A percentile compares a stretch with the other conserved stretches of the same genome.
These are phyloP conservation scores for Nibea albiflora DNA, from an alignment of 2,113 vertebrate species.

Conservation along the genomic window DNA sequence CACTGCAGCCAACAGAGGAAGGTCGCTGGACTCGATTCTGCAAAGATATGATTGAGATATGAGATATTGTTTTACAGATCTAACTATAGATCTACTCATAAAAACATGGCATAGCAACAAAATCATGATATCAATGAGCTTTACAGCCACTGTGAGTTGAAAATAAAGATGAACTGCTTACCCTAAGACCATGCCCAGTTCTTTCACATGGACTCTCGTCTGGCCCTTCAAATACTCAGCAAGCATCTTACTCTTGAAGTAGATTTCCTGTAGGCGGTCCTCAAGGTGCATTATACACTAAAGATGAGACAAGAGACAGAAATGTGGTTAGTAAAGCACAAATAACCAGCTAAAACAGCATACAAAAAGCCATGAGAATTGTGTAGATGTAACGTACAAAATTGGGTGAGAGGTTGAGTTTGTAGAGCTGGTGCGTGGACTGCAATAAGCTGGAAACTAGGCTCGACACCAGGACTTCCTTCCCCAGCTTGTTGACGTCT, in stretches of 20 bases:
- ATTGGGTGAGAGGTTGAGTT: slow-evolving; percentile 96
- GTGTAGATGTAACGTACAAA: slow-evolving; percentile 86
- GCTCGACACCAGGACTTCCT: slow-evolving; percentile 96
- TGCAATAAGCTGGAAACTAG: slow-evolving; percentile 94
- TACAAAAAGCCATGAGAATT: background rate
- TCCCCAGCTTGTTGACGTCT: slow-evolving; percentile 91
- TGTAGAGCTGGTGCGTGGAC: slow-evolving; percentile 98
- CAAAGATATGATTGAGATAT: slow-evolving; percentile 30
- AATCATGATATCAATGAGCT: background rate
- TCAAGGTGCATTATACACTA: slow-evolving; percentile 99
- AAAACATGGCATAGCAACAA: background rate
- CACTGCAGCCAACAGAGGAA: slow-evolving; percentile 95
- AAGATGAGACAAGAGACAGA: background rate
- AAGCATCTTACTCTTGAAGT: slow-evolving; percentile 98
- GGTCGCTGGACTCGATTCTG: slow-evolving; percentile 99
- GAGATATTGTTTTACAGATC: background rate
- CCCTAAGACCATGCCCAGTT: slow-evolving; percentile 96
- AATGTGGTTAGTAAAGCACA: background rate
- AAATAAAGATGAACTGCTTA: slow-evolving; percentile 73
- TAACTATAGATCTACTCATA: background rate
- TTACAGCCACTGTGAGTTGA: background rate
- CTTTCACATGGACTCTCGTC: slow-evolving; percentile 97
- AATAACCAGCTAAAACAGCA: background rate
- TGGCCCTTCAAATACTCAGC: slow-evolving; percentile 98
- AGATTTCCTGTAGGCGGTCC: slow-evolving; percentile 96